Base-by-base conservation (phyloP, 2,113 vertebrate species). In the Trogon melanurus region DNA sequence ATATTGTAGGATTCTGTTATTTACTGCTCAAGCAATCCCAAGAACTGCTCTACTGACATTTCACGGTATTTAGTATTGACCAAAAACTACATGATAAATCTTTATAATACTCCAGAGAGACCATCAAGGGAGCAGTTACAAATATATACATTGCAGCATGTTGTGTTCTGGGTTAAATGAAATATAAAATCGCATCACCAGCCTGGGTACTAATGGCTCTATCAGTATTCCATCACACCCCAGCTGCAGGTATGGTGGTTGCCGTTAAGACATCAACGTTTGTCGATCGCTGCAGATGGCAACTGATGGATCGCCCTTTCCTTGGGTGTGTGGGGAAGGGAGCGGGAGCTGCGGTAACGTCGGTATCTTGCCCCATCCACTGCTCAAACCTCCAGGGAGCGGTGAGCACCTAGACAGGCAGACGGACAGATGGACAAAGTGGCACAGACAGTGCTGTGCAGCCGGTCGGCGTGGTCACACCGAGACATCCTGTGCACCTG, bases 61-160 rank as follows among this genome's bases (percentile, higher is more conserved):
- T 97, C 96, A 96, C 3, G 62, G 93, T 96, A 96, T 96, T 97
- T 97, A 97, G 96, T 96, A 97, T 94, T 97, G 96, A 95, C 95
- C 96, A 97, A 96, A 96, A 73, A 57, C 91, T 96, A 88, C 91
- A 85, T 94, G 95, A 97, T 96, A 97, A 97, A 97, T 96, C 95
- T 96, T 96, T 94, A 95, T 95, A 94, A 96, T 96, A 93, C 95
- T 95, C 96, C 87, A 79, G 91, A 95, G 96, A 91, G 91, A 91
- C 91, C 92, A 94, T 95, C 96, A 44, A 26, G 96, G 93, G 86
- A 97, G 96, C 92, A 91, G 95, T 97, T 96, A 95, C 96, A 96
- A 94, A 96, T 92, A 91, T 79, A 96, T 96, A 96, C 93, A 89
- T 97, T 92, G 88, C 93, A 95, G 91, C 73, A 48, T 45, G 73